Base-by-base conservation (phyloP, 2,888 invertebrate genomes). In the Drosophila recens region DNA sequence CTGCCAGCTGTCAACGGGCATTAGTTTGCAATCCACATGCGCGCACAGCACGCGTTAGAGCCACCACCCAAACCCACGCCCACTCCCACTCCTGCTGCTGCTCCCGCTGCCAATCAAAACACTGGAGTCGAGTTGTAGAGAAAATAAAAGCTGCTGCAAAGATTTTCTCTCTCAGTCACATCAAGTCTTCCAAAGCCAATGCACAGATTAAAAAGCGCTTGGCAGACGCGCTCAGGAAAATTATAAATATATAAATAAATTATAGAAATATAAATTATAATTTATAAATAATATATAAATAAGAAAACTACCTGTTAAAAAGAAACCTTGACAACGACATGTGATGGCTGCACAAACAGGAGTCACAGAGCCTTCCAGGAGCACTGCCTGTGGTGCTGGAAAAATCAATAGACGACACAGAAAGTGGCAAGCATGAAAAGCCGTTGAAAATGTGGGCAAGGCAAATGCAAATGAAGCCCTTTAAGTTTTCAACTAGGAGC, bases 141-240 rank as follows among this genome's bases (percentile, higher is more conserved):
- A 87, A n/a, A 86, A 87, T n/a, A 86, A 86, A 79, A 33, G 75
- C 76, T 88, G 86, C 89, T 79, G 87, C 62, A 75, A 74, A 84
- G 86, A 86, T 86, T 88, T 71, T 79, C 52, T 49, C 65, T 48
- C 56, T 56, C 82, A 92, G 92, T 92, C 78, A 85, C 82, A 71
- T 76, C 69, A 82, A 88, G 92, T 92, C 92, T 92, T 92, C 91
- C 92, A 90, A 80, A 77, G 86, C 76, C 84, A 88, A 79, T 23
- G 57, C 59, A 49, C 6, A 11, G 4, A 23, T 4, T n/a, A 9
- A 13, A 51, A 45, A 11, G 11, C 56, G 58, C 67, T 75, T 70
- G 71, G 71, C 78, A 20, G 36, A 63, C 71, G 71, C 68, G 80
- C 81, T 83, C 80, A 75, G 72, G 71, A 85, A 82, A 82, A 53